phyloP scores from a whole-genome alignment of 1,140 invertebrate genomes.

The Saccostrea glomerata region DNA sequence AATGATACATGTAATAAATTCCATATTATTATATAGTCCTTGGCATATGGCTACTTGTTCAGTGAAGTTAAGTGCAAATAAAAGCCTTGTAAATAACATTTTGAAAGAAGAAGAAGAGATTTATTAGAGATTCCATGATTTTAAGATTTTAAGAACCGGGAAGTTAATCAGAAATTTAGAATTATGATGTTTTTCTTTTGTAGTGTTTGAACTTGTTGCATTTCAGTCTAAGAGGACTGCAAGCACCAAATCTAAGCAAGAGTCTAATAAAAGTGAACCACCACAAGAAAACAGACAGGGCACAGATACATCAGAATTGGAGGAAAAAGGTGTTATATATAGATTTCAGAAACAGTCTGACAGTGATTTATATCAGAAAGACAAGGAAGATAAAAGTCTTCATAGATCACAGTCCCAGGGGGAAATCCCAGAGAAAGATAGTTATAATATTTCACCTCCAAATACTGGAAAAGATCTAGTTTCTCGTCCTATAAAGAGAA shows the following conservation, averaged over 20 bases:
- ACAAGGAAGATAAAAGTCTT: not conserved
- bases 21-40: no score
- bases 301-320: not conserved
- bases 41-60: no score
- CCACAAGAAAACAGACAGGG: not conserved
- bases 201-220: slow-evolving; percentile 18
- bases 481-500: not conserved
- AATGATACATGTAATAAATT: no score
- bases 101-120: no score
- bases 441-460: not conserved
- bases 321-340: not conserved
- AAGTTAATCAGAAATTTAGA: no score
- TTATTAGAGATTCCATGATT: no score
- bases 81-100: no score
- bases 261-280: not conserved
- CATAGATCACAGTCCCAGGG: not conserved
- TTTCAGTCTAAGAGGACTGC: slow-evolving; percentile 18
- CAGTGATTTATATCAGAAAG: not conserved
- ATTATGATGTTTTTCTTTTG: not conserved
- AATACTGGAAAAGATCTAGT: not conserved
- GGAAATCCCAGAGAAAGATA: not conserved
- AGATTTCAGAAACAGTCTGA: not conserved
- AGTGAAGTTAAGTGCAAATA: no score
- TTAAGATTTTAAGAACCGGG: no score
- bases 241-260: not conserved